Evolutionary conservation across 2,888 invertebrate genomes (phyloP), one percentile per base, ranked within the genome.

Genomic region (Drosophila formosana): DNA sequence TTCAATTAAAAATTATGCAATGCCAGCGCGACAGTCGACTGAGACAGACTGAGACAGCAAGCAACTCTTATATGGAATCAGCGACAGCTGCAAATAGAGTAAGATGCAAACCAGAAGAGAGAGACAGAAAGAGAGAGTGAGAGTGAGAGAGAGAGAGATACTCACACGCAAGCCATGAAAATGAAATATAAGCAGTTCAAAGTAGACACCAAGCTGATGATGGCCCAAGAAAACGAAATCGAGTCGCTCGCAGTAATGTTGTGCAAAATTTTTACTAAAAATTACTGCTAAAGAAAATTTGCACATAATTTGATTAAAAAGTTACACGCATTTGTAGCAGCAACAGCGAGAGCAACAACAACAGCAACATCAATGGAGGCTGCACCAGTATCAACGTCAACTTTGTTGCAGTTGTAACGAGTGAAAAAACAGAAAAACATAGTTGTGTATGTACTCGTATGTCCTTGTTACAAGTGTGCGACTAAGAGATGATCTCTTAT

Each of bases 301-400:
- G 73, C 86, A 82, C 89, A 86, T 86, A 86, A 86, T 89, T 88
- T 86, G 88, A 86, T 86, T 86, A 86, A 86, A 89, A 86, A 89
- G 86, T 86, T 86, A 80, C 89, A 86, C 89, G 89, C 88, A 86
- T 86, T 86, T 86, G 76, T 71, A 62, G 52, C 76, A 68, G 70
- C 67, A 64, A 63, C 71, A 45, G 60, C 79, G 69, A 53, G 63
- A 60, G 55, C 74, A 63, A 46, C 75, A 60, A 6, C 13, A 39
- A 13, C 6, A 11, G 52, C 74, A 63, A 50, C 75, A 62, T 13
- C 18, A 41, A 18, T 18, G 13, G 13, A 13, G 39, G 18, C 39
- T 41, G 39, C 39, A 41, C 30, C 66, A 62, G 63, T 70, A 64
- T 50, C 68, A 69, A 30, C 64, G 68, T 46, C 67, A 82, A 82